Evolutionary conservation across 2,113 vertebrate genomes (phyloP).

Genomic region (Pyrgilauda ruficollis): DNA sequence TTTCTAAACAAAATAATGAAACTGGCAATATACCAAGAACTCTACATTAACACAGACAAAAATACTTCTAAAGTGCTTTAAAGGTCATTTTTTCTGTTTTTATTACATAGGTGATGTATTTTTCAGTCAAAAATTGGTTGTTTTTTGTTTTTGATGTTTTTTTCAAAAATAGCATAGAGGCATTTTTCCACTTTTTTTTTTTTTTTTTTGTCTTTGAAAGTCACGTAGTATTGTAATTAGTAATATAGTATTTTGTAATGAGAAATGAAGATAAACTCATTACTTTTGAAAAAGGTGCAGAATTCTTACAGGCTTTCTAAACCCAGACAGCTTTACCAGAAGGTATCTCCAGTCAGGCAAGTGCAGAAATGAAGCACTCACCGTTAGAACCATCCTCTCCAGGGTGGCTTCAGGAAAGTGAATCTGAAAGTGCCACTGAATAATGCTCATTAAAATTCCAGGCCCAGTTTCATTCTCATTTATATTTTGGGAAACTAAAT

Average conservation of each 20-base stretch:
- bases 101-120: background rate
- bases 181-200: background rate
- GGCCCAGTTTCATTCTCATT: background rate
- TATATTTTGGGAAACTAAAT: background rate
- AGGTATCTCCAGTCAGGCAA: background rate
- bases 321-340: background rate
- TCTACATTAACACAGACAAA: background rate
- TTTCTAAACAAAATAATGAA: conserved; percentile 55
- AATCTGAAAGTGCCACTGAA: background rate
- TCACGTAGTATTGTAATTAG: too few relatives aligned
- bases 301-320: background rate
- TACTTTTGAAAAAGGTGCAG: background rate
- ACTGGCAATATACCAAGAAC: conserved; percentile 24
- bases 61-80: background rate
- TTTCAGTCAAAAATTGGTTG: background rate
- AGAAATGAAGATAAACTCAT: background rate
- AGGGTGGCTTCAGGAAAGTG: background rate
- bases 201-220: background rate
- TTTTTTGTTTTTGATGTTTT: background rate
- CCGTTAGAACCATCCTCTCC: accelerated
- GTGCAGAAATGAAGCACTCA: background rate
- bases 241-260: background rate
- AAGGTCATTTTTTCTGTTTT: background rate
- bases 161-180: background rate
- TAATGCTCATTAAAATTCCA: background rate